Conservation (phyloP, 2,797 vertebrate genomes). For the Poecilia gillii region DNA sequence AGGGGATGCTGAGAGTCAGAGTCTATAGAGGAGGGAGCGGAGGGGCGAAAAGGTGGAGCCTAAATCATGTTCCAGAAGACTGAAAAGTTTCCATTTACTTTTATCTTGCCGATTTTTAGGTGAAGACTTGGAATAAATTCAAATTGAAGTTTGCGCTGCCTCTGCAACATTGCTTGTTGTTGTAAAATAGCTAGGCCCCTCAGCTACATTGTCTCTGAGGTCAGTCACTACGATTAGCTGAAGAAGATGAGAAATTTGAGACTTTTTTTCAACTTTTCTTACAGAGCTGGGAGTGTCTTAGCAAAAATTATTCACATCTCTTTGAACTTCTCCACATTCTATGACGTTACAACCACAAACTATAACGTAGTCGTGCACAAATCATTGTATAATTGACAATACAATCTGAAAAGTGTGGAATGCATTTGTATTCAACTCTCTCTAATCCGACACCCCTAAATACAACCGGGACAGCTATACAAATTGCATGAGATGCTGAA, state of each 20-base stretch:
- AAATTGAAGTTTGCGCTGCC: not conserved
- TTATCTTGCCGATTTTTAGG: not conserved
- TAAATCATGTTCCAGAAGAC: not conserved
- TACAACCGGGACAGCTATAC: not conserved
- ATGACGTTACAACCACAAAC: not conserved
- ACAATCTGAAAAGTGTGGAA: not conserved
- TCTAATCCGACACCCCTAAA: not conserved
- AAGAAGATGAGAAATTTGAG: slow-evolving; percentile 3
- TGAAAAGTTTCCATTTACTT: not conserved
- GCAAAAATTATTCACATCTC: not conserved
- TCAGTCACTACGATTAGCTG: not conserved
- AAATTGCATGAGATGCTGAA: not conserved
- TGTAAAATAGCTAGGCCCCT: not conserved
- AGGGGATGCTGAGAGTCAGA: slow-evolving; percentile 25
- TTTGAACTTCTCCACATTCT: not conserved
- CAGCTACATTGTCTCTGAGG: not conserved
- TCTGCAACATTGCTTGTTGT: no score
- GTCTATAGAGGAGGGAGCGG: not conserved
- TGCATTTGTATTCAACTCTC: not conserved
- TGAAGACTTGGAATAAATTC: not conserved
- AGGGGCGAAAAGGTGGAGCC: not conserved
- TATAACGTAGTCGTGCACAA: not conserved
- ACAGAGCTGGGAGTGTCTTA: not conserved
- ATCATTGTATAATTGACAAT: not conserved
- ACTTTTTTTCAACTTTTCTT: not conserved